Base-by-base conservation (phyloP, 2,797 vertebrate genomes). In the Alfaro cultratus region DNA sequence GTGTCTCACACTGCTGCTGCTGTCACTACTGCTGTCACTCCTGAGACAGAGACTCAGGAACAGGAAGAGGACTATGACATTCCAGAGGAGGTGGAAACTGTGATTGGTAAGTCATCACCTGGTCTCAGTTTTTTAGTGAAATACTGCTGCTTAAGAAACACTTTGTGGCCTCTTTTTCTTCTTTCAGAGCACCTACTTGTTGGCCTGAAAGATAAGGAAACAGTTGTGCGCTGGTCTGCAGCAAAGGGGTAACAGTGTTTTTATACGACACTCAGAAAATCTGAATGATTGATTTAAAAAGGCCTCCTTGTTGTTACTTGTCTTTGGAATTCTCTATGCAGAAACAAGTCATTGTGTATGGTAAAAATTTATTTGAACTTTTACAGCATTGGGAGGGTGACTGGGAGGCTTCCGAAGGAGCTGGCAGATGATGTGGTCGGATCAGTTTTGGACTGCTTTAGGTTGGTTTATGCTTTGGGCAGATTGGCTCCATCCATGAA, bases 181-280 rank as follows among this genome's bases (percentile, higher is more conserved):
- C 76, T 29, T 81, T 64, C 95, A 99, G 98, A 99, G 83, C 95
- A 98, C 93, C 95, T 99, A 74, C 90, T 99, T 91, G 87, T 96
- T 64, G 98, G 97, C 57, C 91, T 99, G 87, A 99, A 99, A 92
- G 98, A 99, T 94, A 98, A 97, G 87, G 97, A 99, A 90, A 99
- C 98, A 0, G 95, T 99, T 7, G 99, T 99, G 70, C 97, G 99
- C 76, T 99, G 98, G 99, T 99, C 98, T 91, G 97, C 98, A 47
- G 98, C 98, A 78, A 99, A 99, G 89, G 99, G 99, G 99, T 99
- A 90, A 93, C 0, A 62, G 49, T 83, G 12, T 67, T 29, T 74
- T 68, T 11, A 47, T 41, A 4, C 51, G 62, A 73, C 60, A 72
- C 4, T 46, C 21, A 67, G 26, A 21, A 71, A 70, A 62, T 11